A percentile compares a stretch with the other conserved stretches of the same genome.
Conservation (phyloP, 2,888 invertebrate genomes). For the Epirrhoe tristata region DNA sequence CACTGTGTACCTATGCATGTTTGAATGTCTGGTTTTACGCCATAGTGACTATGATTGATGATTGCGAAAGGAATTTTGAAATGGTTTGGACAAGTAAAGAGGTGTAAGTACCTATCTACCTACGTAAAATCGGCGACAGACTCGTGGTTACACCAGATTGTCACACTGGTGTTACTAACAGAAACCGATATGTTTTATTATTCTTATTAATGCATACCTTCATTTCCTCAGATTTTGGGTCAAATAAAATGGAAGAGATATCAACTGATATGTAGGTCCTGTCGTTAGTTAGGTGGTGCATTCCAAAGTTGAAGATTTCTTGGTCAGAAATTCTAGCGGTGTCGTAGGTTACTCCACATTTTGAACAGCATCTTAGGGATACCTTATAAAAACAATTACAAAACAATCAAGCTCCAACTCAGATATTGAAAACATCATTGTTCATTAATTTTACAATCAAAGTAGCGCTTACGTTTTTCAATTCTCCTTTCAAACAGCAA, state of each 20-base stretch:
- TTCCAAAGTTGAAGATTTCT: constrained; percentile 49
- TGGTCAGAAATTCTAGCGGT: constrained; percentile 41
- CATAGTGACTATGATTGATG: too few species aligned
- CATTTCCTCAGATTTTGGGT: constrained; percentile 34
- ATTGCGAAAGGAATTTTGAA: too few species aligned
- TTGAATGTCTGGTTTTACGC: too few species aligned
- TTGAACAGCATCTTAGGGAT: constrained; percentile 38
- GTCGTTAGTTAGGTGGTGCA: constrained; percentile 41
- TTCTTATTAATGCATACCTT: constrained; percentile 40
- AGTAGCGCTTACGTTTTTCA: constrained; percentile 57
- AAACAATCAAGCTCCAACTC: too few species aligned
- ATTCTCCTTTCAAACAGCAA: constrained; percentile 50
- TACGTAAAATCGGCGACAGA: too few species aligned
- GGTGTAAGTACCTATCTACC: too few species aligned
- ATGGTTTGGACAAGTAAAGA: too few species aligned
- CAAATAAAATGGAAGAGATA: constrained; percentile 47
- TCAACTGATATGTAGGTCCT: constrained; percentile 47
- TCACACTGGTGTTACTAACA: too few species aligned
- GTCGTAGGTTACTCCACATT: constrained; percentile 44
- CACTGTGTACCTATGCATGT: too few species aligned
- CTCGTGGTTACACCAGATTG: too few species aligned
- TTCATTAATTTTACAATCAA: not conserved
- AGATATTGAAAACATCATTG: too few species aligned
- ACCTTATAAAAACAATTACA: constrained; percentile 35
- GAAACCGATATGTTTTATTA: too few species aligned